Evolutionary conservation across 2,888 invertebrate genomes (phyloP), one percentile per base, ranked within the genome.

Genomic region (Drosophila acutilabella): DNA sequence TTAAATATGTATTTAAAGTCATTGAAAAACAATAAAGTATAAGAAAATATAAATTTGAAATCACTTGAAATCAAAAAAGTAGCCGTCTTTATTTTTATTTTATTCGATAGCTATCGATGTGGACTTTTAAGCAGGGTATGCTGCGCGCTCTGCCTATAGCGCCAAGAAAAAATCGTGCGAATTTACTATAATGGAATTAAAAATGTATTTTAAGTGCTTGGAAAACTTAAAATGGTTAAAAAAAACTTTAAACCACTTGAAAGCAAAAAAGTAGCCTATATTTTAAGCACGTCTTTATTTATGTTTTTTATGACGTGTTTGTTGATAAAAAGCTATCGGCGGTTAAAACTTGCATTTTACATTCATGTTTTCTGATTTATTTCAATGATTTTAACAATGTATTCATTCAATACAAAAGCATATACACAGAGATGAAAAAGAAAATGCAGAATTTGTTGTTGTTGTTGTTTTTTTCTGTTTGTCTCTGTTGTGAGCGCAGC

Each of bases 371-470:
- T 44, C 16, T 30, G 41, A 3, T 60, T 72, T 68, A 72, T 71
- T 71, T 53, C 36, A 36, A 36, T 36, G 36, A 13, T 4, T 36
- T 36, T 50, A 33, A 50, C 44, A 58, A 71, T 64, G 64, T 47
- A 64, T 71, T 71, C 71, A 64, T 30, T 62, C 11, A 70, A 44
- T 61, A 23, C 30, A 41, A 33, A 18, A 36, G 50, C 53, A 26
- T 30, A 68, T 54, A 73, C 58, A 71, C 30, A 57, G 33, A 66
- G 50, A 45, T 67, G 67, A 67, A 71, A 26, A 54, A 50, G 26
- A 30, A 41, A 40, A 36, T 61, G 61, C 70, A 44, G 48, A 48
- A 45, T 16, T 6, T 48, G 8, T 38, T 42, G 36, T 36, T 36
- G 36, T 36, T 36, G 36, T 36, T 36, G 13, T 36, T 36, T 11